Evolutionary conservation across 2,113 vertebrate species (phyloP).

Genomic region (Tretioscincus oriximinensis): DNA sequence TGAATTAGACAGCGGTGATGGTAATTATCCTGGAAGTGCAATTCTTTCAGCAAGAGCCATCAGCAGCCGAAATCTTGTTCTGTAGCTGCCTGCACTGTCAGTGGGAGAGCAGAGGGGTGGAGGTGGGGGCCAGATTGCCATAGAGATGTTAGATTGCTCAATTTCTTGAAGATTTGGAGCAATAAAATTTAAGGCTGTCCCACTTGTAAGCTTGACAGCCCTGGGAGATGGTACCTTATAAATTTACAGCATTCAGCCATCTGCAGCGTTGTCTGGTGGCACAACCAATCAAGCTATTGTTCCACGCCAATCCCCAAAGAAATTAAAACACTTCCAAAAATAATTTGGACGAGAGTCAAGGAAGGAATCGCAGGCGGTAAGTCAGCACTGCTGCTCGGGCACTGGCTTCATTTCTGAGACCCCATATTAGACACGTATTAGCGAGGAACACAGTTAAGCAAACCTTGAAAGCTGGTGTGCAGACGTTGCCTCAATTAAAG

Average conservation of each 20-base stretch:
- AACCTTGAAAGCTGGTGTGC: constrained; percentile 29
- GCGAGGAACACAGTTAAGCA: constrained; percentile 25
- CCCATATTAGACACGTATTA: constrained; percentile 42
- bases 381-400: constrained; percentile 56
- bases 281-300: constrained; percentile 33
- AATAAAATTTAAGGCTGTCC: constrained; percentile 32
- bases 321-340: constrained; percentile 61
- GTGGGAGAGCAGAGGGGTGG: rapidly evolving
- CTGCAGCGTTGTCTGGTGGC: neutral
- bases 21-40: neutral
- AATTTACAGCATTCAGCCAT: constrained; percentile 53
- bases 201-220: constrained; percentile 29
- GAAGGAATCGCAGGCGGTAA: constrained; percentile 44
- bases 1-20: neutral
- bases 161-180: constrained; percentile 16
- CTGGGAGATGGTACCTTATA: constrained; percentile 34
- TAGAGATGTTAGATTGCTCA: constrained; percentile 19
- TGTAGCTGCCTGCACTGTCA: neutral
- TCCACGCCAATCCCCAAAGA: constrained; percentile 47
- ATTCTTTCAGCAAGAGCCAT: neutral
- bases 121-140: neutral
- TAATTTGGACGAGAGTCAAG: constrained; percentile 60
- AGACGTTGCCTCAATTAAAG: constrained; percentile 25
- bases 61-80: neutral
- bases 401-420: constrained; percentile 50